Evolutionary conservation across 2,888 invertebrate species (phyloP), one percentile per base, ranked within the genome.

Genomic region (Eugnorisma glareosa): DNA sequence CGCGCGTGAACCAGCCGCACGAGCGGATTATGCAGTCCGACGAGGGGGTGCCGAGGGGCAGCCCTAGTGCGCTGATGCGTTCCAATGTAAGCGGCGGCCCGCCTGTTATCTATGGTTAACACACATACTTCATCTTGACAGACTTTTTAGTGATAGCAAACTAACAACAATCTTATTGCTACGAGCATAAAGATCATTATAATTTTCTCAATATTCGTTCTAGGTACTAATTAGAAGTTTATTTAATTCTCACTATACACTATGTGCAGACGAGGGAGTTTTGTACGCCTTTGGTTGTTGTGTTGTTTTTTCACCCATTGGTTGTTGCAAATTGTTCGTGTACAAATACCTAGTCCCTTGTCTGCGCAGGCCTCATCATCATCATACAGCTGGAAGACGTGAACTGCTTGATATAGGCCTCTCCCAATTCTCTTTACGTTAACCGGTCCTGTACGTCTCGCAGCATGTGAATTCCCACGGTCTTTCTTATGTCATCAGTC

Each of bases 1-100:
- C 15, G 77, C 94, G 93, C 2, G 92, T 92, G 91, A 82, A 93
- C 92, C 91, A 94, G 37, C 95, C 96, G 82, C 95, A 95, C 59
- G 88, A 80, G 13, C 91, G 89, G 75, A 96, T 91, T 24, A 94
- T 88, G 88, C 93, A 93, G 89, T 95, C 94, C 0, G 92, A 88
- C 1, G 91, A 91, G 31, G 96, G 92, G 71, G 93, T 94, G 79
- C 96, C 96, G 6, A 95, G 93, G 0, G 96, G 96, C 68, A 95
- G 91, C 0, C 96, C 96, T 67, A 95, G 89, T 0, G 96, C 96
- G 79, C 96, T 96, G 89, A 96, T 95, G 2, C 96, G 94, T 85
- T 96, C 96, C 76, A 96, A 85, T 0, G 93, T 90, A 79, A 94
- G 94, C 2, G 93, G 85, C 0, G 96, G 96, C 0, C 96, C 96